Conservation (phyloP, 2,797 vertebrate genomes). For the Enteromius trimaculatus region DNA sequence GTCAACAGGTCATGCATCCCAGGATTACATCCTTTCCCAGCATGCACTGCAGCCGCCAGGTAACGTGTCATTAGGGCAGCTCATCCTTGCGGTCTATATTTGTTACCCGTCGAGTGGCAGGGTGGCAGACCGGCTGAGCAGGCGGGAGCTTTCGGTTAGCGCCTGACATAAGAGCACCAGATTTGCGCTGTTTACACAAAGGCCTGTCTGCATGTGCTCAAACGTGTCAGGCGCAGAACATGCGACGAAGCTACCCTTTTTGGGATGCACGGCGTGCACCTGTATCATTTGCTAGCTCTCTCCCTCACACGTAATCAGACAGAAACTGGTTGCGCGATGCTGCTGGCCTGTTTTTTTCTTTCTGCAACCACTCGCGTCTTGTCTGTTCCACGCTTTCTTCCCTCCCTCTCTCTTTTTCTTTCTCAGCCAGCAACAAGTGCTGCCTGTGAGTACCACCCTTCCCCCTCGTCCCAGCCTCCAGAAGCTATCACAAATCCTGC, state of each 20-base stretch:
- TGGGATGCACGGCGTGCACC: neutral
- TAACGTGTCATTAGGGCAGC: constrained; percentile 53
- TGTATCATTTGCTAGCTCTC: constrained; percentile 6
- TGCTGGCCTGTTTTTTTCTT: constrained; percentile 48
- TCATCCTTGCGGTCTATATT: constrained; percentile 54
- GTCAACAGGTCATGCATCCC: constrained; percentile 30
- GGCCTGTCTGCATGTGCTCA: constrained; percentile 46
- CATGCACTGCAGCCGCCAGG: constrained; percentile 53
- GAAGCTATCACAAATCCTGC: constrained; percentile 77
- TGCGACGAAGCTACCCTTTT: constrained; percentile 1
- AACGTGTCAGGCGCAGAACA: constrained; percentile 50
- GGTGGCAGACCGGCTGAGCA: constrained; percentile 19
- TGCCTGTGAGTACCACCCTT: constrained; percentile 63
- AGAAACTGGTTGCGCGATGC: constrained; percentile 64
- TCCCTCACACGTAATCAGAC: constrained; percentile 8
- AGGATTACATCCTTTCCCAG: constrained; percentile 53
- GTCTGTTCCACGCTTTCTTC: constrained; percentile 37
- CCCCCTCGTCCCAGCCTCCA: constrained; percentile 71
- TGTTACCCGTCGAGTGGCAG: constrained; percentile 39
- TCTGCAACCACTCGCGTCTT: constrained; percentile 61
- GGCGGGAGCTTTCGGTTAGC: constrained; percentile 33
- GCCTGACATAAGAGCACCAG: constrained; percentile 37
- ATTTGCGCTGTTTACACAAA: constrained; percentile 51
- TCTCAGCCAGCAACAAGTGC: constrained; percentile 65
- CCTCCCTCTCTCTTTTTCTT: constrained; percentile 26